Evolutionary conservation across 2,113 vertebrate genomes (phyloP).

Genomic region (Sinosuthora webbiana): DNA sequence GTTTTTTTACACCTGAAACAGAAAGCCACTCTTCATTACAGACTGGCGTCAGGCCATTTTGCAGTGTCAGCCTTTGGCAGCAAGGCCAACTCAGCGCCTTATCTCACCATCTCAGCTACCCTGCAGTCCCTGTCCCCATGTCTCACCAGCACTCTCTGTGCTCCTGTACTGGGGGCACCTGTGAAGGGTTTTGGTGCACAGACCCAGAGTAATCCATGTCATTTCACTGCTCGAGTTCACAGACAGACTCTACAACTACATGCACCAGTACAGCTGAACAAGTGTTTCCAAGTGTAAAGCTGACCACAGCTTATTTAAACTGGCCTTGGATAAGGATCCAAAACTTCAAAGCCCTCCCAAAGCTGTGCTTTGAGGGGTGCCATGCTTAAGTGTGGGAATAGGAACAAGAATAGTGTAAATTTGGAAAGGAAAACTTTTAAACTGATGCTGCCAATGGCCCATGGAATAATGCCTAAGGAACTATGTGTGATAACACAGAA

Average conservation of each 20-base stretch:
- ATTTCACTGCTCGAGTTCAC: background rate
- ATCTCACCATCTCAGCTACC: background rate
- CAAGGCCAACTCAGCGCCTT: background rate
- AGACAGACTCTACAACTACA: accelerated
- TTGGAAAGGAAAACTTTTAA: background rate
- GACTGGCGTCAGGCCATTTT: background rate
- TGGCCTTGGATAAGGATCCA: background rate
- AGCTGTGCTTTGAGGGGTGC: background rate
- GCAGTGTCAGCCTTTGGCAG: background rate
- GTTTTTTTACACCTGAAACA: background rate
- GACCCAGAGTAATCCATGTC: background rate
- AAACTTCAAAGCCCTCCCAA: background rate
- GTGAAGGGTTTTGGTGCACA: background rate
- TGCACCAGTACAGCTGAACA: background rate
- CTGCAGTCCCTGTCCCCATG: background rate
- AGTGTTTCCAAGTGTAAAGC: background rate
- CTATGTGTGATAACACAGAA: background rate
- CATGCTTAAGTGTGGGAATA: background rate
- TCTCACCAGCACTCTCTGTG: background rate
- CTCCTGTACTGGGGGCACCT: accelerated
- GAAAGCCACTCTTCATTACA: background rate
- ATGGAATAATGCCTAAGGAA: background rate
- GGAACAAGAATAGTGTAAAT: background rate
- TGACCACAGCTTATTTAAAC: background rate
- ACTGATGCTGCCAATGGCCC: background rate